Evolutionary conservation across 2,888 invertebrate genomes (phyloP).

Genomic region (Lithophane semibrunnea): DNA sequence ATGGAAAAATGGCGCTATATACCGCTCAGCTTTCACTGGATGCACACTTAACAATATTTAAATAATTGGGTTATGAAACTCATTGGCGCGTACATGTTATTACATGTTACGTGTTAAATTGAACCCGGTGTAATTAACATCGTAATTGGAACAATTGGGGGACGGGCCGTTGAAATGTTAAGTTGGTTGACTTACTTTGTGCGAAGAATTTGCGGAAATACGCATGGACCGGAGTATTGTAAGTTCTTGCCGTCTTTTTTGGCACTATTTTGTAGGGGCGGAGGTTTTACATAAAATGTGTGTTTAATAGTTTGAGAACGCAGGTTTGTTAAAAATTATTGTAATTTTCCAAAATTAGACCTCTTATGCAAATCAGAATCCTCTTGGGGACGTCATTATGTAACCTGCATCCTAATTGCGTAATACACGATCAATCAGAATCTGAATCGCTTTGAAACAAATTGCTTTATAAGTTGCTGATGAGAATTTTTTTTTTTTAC

Average conservation of each 20-base stretch:
- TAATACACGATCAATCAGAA: no score
- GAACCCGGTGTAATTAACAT: slow-evolving; percentile 48
- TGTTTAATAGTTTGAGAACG: not conserved
- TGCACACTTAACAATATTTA: slow-evolving; percentile 17
- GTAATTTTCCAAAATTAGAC: no score
- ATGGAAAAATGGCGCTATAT: not conserved
- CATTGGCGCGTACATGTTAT: slow-evolving; percentile 52
- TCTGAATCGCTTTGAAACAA: no score
- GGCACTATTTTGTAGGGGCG: not conserved
- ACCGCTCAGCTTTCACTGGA: slow-evolving; percentile 10
- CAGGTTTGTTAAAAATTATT: not conserved
- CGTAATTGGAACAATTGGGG: slow-evolving; percentile 47
- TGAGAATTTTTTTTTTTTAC: no score
- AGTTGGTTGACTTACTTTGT: slow-evolving; percentile 36
- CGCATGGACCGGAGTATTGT: not conserved
- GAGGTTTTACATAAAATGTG: not conserved
- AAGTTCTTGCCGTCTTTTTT: not conserved
- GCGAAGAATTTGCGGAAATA: slow-evolving; percentile 37
- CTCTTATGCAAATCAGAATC: no score
- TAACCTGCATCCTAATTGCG: not conserved
- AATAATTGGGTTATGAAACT: slow-evolving; percentile 61
- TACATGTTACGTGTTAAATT: slow-evolving; percentile 61
- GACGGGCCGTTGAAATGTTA: slow-evolving; percentile 31
- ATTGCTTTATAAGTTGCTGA: no score
- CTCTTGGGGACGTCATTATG: no score